These are phyloP conservation scores for Aphodius granarius DNA, from an alignment of 2,888 invertebrate genomes.

Conservation along the genomic window DNA sequence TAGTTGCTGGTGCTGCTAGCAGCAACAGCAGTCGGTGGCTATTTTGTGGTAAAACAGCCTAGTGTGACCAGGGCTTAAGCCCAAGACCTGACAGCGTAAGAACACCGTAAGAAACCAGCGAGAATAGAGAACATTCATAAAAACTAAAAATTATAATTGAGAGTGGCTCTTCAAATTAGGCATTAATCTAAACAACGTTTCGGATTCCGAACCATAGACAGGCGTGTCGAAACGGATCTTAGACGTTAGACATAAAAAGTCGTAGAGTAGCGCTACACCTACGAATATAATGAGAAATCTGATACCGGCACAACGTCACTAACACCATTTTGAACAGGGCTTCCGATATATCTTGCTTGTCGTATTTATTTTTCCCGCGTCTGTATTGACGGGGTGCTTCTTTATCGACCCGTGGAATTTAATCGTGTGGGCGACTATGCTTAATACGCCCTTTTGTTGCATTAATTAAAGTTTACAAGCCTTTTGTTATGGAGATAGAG, in stretches of 20 bases:
- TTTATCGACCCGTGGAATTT: not conserved
- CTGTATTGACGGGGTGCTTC: not conserved
- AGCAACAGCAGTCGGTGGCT: no score
- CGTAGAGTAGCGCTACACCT: not conserved
- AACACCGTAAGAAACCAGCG: not conserved
- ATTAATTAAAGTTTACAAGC: not conserved
- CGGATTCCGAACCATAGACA: not conserved
- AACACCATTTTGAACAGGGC: not conserved
- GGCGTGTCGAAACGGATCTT: not conserved
- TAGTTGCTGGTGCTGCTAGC: no score
- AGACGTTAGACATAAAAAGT: not conserved
- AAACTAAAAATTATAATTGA: not conserved
- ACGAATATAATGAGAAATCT: not conserved
- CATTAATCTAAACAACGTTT: not conserved
- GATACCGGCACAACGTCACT: no score
- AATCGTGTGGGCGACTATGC: not conserved
- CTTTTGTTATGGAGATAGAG: not conserved
- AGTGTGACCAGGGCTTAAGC: no score
- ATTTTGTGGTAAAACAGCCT: no score
- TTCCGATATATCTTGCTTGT: not conserved
- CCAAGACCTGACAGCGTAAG: not conserved
- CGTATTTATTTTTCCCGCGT: not conserved
- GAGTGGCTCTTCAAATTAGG: not conserved
- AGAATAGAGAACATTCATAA: not conserved
- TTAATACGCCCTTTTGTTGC: not conserved